These are phyloP conservation scores for Drosophila lowei DNA, from an alignment of 1,140 invertebrate genomes.

Conservation along the genomic window DNA sequence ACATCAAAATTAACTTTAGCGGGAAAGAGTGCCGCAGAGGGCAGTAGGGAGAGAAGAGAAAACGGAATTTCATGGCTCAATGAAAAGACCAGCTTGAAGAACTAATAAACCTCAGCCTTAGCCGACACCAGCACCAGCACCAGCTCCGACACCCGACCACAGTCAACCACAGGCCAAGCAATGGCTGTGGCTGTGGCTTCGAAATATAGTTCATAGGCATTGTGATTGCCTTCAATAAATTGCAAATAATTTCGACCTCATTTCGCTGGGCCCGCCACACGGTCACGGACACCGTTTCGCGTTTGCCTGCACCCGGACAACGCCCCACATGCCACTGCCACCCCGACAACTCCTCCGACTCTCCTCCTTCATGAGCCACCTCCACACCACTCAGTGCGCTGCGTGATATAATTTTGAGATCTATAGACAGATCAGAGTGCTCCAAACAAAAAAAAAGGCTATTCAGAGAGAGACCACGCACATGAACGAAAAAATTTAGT, in stretches of 20 bases:
- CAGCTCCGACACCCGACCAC: constrained; percentile 24
- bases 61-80: constrained; percentile 73
- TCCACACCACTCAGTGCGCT: constrained; percentile 32
- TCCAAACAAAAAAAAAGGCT: constrained; percentile 28
- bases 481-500: constrained; percentile 50
- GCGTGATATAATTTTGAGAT: constrained; percentile 75
- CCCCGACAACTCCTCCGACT: not conserved
- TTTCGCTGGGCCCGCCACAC: constrained; percentile 73
- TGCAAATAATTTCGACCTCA: constrained; percentile 82
- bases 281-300: constrained; percentile 58
- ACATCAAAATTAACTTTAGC: constrained; percentile 47
- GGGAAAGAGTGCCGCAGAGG: constrained; percentile 3
- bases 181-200: constrained; percentile 12
- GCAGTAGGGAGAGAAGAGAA: constrained; percentile 14
- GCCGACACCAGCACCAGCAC: not conserved
- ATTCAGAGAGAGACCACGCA: constrained; percentile 56
- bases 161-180: constrained; percentile 23
- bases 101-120: constrained; percentile 62
- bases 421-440: constrained; percentile 54
- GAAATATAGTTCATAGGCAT: constrained; percentile 75
- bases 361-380: constrained; percentile 8
- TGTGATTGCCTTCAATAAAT: constrained; percentile 81
- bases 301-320: constrained; percentile 49
- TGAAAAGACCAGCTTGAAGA: constrained; percentile 63
- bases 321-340: constrained; percentile 14